A percentile compares a stretch with the other conserved stretches of the same genome.
phyloP scores from a whole-genome alignment of 1,140 invertebrate genomes.

The Zaprionus africanus region DNA sequence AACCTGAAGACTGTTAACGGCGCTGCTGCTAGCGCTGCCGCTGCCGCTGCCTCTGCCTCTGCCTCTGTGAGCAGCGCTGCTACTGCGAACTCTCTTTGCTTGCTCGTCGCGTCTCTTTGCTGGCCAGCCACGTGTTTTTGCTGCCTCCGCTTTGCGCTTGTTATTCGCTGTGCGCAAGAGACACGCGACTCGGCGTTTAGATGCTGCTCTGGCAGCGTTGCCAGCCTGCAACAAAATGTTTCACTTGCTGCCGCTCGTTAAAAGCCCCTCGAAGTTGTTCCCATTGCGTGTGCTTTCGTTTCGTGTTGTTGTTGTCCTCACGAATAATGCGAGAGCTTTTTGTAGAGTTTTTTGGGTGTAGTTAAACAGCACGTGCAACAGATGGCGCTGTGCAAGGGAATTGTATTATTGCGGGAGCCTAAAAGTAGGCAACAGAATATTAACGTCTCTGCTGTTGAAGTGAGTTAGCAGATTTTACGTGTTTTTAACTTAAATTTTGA shows the following conservation, averaged over 20 bases:
- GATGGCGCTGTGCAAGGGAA: slow-evolving; percentile 25
- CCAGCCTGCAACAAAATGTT: slow-evolving; percentile 23
- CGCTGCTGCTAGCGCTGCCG: background rate
- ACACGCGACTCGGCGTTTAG: background rate
- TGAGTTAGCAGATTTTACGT: no score
- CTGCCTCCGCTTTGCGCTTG: slow-evolving; percentile 63
- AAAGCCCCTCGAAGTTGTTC: background rate
- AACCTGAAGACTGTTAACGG: background rate
- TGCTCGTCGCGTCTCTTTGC: slow-evolving; percentile 34
- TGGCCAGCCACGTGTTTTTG: slow-evolving; percentile 65
- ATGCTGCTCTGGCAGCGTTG: slow-evolving; percentile 30
- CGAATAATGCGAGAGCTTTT: slow-evolving; percentile 27
- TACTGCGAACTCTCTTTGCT: slow-evolving; percentile 21
- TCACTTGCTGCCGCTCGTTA: slow-evolving; percentile 3
- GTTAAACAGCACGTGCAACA: slow-evolving; percentile 18
- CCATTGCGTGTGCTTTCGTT: slow-evolving; percentile 23
- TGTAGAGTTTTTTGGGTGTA: slow-evolving; percentile 27
- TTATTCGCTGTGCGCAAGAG: slow-evolving; percentile 61
- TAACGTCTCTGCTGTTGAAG: no score
- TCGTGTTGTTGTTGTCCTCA: slow-evolving; percentile 1
- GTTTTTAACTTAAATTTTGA: no score
- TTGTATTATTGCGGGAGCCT: background rate
- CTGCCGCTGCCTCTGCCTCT: slow-evolving; percentile 6
- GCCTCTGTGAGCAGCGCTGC: slow-evolving; percentile 25
- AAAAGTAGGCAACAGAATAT: slow-evolving; percentile 12